Evolutionary conservation across 2,113 vertebrate genomes (phyloP), one percentile per base, ranked within the genome.

Genomic region (Tretioscincus oriximinensis): DNA sequence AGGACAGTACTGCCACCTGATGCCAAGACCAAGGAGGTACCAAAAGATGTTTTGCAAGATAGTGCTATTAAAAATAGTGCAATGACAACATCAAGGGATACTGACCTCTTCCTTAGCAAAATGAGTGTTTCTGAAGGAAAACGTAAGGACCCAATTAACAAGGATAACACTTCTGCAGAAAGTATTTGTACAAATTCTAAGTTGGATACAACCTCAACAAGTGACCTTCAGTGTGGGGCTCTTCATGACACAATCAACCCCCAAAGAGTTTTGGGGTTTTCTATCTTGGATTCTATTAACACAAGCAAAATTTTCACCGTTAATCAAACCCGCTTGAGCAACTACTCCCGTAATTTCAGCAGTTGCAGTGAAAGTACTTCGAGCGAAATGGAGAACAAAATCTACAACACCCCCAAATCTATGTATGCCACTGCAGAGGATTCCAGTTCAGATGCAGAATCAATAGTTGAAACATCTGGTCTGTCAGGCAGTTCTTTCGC

Each of bases 271-370:
- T 81, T 93, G 68, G 93, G 94, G 75, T 90, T 92, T 79, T 95
- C 94, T 1, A 85, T 91, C 72, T 85, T 95, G 78, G 95, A 96
- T 81, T 88, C 95, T 45, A 90, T 94, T 79, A 89, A 92, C 51
- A 93, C 95, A 2, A 88, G 92, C 78, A 93, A 90, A 70, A 87
- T 95, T 86, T 92, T 95, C 81, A 93, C 93, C 90, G 92, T 94
- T 82, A 96, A 95, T 81, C 97, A 95, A 86, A 94, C 73, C 81
- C 96, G 95, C 81, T 65, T 98, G 78, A 96, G 92, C 90, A 97
- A 91, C 91, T 98, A 97, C 84, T 97, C 96, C 21, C 93, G 96
- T 81, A 97, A 96, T 87, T 92, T 96, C 24, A 96, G 94, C 89
- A 94, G 74, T 73, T 86, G 95, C 26, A 92, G 88, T 1, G 92